Percentiles rank a stretch among this genome's conserved stretches.
Conservation (phyloP, 2,113 vertebrate species). For the Aspiorhynchus laticeps region DNA sequence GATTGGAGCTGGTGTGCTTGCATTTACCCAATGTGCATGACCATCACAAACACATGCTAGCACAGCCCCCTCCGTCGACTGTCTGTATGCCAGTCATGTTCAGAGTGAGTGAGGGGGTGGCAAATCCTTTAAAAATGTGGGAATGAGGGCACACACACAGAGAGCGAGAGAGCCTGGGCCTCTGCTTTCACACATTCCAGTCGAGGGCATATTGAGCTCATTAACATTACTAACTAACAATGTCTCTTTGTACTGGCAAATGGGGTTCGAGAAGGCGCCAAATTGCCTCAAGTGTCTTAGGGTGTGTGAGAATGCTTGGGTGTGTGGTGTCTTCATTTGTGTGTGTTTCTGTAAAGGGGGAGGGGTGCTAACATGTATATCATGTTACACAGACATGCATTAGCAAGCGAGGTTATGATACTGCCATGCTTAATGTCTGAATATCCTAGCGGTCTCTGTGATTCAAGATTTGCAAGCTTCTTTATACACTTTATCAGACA, state of each 20-base stretch:
- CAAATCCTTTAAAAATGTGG: slow-evolving; percentile 54
- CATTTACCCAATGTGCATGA: neutral
- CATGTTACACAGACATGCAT: slow-evolving; percentile 66
- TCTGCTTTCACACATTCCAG: slow-evolving; percentile 78
- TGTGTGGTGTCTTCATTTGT: slow-evolving; percentile 14
- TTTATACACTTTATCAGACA: neutral
- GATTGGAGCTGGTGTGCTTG: neutral
- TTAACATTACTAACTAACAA: slow-evolving; percentile 79
- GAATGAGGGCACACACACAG: slow-evolving; percentile 54
- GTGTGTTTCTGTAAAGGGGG: slow-evolving; percentile 23
- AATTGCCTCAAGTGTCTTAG: slow-evolving; percentile 67
- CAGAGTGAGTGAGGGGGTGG: slow-evolving; percentile 12
- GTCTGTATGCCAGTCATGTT: slow-evolving; percentile 73
- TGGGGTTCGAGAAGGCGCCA: slow-evolving; percentile 70
- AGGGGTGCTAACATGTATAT: slow-evolving; percentile 42
- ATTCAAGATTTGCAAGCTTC: neutral
- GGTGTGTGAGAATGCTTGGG: slow-evolving; percentile 46
- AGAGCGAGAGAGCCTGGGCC: slow-evolving; percentile 58
- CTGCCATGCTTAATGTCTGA: slow-evolving; percentile 53
- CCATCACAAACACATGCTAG: slow-evolving; percentile 27
- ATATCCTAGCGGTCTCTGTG: slow-evolving; percentile 23
- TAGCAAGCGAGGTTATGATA: slow-evolving; percentile 63
- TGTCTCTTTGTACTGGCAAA: slow-evolving; percentile 74
- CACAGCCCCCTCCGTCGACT: slow-evolving; percentile 11
- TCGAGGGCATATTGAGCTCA: slow-evolving; percentile 78